These are phyloP conservation scores for Pycnomerus fuliginosus DNA, from an alignment of 2,888 invertebrate genomes.

Conservation along the genomic window DNA sequence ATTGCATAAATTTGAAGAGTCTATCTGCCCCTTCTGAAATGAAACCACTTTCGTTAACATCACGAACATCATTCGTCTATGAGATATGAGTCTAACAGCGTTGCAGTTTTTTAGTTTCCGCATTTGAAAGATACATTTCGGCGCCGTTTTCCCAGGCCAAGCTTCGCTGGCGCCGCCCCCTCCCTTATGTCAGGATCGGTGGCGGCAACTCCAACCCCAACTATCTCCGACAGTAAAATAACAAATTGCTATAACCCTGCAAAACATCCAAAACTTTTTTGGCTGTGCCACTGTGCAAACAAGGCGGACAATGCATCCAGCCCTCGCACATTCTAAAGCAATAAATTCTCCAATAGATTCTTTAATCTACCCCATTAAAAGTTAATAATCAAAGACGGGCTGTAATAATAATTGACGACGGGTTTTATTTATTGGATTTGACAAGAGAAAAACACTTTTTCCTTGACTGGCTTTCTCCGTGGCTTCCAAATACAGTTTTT, in stretches of 20 bases:
- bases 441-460: no score
- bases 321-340: no score
- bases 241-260: slow-evolving; percentile 49
- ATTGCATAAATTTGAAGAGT: not conserved
- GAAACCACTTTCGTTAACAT: slow-evolving; percentile 15
- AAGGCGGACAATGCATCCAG: slow-evolving; percentile 22
- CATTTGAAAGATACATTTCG: slow-evolving; percentile 37
- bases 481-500: slow-evolving; percentile 12
- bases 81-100: slow-evolving; percentile 24
- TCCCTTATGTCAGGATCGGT: slow-evolving; percentile 29
- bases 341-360: no score
- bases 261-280: slow-evolving; percentile 40
- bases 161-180: slow-evolving; percentile 43
- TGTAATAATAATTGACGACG: no score
- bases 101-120: slow-evolving; percentile 32
- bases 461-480: no score
- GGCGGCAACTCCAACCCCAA: slow-evolving; percentile 28
- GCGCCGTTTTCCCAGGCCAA: slow-evolving; percentile 43
- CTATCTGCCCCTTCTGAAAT: slow-evolving; percentile 1
- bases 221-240: slow-evolving; percentile 45
- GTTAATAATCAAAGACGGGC: no score
- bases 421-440: no score
- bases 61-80: slow-evolving; percentile 9
- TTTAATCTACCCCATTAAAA: no score
- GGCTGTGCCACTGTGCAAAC: slow-evolving; percentile 14